These are phyloP conservation scores for Drosophila setosimentum DNA, from an alignment of 2,888 invertebrate genomes.

Conservation along the genomic window DNA sequence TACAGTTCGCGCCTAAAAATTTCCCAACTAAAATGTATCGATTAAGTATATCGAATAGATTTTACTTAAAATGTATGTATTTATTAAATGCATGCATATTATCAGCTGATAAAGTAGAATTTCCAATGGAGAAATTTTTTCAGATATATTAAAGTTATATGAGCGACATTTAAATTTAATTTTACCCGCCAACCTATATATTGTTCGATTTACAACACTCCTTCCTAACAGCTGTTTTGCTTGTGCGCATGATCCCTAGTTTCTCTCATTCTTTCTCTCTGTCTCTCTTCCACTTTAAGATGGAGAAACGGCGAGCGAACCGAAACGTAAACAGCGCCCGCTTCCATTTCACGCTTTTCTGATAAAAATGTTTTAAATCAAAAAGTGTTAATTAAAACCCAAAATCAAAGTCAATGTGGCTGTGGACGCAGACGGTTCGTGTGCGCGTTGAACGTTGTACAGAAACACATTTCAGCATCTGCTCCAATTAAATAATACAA, in stretches of 20 bases:
- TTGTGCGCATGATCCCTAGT: conserved; percentile 51
- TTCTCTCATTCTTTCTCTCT: conserved; percentile 25
- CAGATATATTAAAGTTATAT: background rate
- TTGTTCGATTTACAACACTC: conserved; percentile 35
- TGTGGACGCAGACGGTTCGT: conserved; percentile 71
- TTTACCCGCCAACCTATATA: conserved; percentile 15
- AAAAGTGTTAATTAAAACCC: conserved; percentile 78
- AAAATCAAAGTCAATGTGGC: conserved; percentile 79
- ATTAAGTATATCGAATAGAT: conserved; percentile 19
- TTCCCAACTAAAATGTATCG: conserved; percentile 16
- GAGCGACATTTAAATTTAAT: conserved; percentile 6
- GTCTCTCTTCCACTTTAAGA: conserved; percentile 24
- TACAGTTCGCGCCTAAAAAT: conserved; percentile 21
- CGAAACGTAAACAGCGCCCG: conserved; percentile 76
- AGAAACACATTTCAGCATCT: conserved; percentile 37
- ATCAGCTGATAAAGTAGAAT: background rate
- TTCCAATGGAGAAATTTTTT: background rate
- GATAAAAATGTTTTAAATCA: conserved; percentile 80
- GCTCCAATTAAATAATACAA: conserved; percentile 38
- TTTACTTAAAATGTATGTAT: background rate
- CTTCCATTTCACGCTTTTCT: conserved; percentile 73
- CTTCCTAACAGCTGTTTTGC: conserved; percentile 29
- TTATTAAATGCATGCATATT: background rate
- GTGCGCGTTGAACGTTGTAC: conserved; percentile 57
- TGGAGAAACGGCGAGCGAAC: conserved; percentile 38